phyloP scores from a whole-genome alignment of 2,113 vertebrate species.

The Thinocorus orbignyianus region DNA sequence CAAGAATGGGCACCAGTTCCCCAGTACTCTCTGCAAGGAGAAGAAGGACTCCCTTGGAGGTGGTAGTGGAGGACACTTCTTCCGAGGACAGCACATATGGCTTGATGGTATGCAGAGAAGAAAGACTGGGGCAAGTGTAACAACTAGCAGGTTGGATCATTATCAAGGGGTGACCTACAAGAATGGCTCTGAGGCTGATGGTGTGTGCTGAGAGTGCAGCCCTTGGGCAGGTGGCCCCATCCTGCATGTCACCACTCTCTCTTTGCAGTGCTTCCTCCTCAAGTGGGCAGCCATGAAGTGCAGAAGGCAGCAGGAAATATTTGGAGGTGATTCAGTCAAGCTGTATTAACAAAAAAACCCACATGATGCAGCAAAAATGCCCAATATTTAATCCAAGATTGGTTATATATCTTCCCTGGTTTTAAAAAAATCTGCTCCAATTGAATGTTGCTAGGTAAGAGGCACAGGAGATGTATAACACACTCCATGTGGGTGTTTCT shows the following conservation, averaged over 20 bases:
- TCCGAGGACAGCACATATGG: accelerated
- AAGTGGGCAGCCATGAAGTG: no score
- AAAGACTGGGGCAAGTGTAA: not conserved
- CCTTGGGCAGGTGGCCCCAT: accelerated
- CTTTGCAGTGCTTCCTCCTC: no score
- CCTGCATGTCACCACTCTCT: not conserved
- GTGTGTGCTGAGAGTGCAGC: not conserved
- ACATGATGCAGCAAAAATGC: not conserved
- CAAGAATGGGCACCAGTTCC: not conserved
- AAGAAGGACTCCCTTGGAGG: not conserved
- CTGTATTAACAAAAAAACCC: not conserved
- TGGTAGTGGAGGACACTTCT: no score
- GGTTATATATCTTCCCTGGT: not conserved
- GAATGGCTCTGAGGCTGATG: accelerated
- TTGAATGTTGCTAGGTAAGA: not conserved
- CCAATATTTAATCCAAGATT: not conserved
- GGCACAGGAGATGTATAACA: not conserved
- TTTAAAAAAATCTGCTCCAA: not conserved
- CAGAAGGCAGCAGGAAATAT: not conserved
- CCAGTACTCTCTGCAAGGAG: not conserved
- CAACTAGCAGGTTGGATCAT: accelerated
- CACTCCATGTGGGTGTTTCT: not conserved
- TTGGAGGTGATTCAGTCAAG: not conserved
- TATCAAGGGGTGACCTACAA: accelerated
- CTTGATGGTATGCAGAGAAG: not conserved